Conservation (phyloP, 1,140 invertebrate species). For the Atta texana region DNA sequence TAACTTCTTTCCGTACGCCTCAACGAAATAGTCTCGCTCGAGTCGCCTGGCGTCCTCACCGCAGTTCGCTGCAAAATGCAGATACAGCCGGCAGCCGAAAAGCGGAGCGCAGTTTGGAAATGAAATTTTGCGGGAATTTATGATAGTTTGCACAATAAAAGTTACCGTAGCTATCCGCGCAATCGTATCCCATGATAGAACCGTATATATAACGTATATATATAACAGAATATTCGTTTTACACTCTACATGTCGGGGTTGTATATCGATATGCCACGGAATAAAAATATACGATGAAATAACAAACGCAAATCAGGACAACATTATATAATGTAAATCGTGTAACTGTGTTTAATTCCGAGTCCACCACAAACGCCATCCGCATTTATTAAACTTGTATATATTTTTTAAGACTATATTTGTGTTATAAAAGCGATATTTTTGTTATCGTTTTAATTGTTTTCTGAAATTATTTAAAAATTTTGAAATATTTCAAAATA, state of each 20-base stretch:
- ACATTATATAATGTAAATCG: slow-evolving; percentile 20
- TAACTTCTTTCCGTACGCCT: slow-evolving; percentile 58
- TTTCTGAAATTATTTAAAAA: background rate
- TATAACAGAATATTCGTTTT: slow-evolving; percentile 57
- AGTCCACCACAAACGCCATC: background rate
- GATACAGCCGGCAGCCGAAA: slow-evolving; percentile 50
- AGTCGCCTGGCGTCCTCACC: slow-evolving; percentile 40
- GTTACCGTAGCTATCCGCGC: slow-evolving; percentile 53
- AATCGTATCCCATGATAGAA: slow-evolving; percentile 59
- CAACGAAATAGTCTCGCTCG: slow-evolving; percentile 52
- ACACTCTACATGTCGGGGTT: background rate
- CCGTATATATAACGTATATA: background rate
- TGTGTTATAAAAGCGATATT: background rate
- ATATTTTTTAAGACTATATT: background rate
- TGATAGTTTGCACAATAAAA: slow-evolving; percentile 65
- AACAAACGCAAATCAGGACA: slow-evolving; percentile 23
- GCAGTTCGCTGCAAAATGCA: slow-evolving; percentile 60
- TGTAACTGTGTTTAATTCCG: background rate
- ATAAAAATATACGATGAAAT: slow-evolving; percentile 12
- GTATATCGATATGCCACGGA: background rate
- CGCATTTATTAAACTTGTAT: slow-evolving; percentile 15
- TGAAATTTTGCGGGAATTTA: slow-evolving; percentile 64
- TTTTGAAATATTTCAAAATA: background rate
- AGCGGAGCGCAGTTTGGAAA: slow-evolving; percentile 33
- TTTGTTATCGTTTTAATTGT: background rate